A percentile compares a stretch with the other conserved stretches of the same genome.
Evolutionary conservation across 2,888 invertebrate genomes (phyloP).

Genomic region (Pyrrhosoma nymphula): DNA sequence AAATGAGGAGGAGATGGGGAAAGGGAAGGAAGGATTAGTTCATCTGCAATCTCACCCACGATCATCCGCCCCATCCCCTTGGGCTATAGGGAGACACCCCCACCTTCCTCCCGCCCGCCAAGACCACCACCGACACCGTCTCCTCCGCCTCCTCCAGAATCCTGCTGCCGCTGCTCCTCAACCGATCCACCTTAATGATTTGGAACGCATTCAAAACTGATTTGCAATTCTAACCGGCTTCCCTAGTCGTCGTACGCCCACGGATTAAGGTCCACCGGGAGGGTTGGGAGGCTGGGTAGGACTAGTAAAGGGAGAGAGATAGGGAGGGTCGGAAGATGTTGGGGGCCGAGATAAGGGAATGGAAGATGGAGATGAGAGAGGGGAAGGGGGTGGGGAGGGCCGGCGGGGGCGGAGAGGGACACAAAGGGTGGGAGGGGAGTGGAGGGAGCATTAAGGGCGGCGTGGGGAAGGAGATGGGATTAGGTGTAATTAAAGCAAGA

Average conservation of each 20-base stretch:
- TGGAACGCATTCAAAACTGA: conserved; percentile 67
- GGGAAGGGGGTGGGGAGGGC: not conserved
- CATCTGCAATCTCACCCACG: conserved; percentile 41
- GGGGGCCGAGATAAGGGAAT: conserved; percentile 59
- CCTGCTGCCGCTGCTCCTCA: conserved; percentile 51
- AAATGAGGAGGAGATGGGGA: conserved; percentile 33
- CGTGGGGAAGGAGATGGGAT: conserved; percentile 28
- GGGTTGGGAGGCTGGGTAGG: not conserved
- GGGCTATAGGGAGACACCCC: not conserved
- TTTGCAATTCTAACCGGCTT: conserved; percentile 65
- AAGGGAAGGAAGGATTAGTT: not conserved
- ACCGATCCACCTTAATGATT: conserved; percentile 67
- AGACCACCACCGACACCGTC: not conserved
- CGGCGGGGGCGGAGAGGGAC: not conserved
- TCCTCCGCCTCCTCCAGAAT: conserved; percentile 20
- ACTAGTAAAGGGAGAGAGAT: not conserved
- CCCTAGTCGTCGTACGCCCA: conserved; percentile 64
- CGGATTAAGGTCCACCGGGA: conserved; percentile 56
- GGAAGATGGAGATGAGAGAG: conserved; percentile 15
- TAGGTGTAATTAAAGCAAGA: conserved; percentile 56
- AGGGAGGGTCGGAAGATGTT: conserved; percentile 50
- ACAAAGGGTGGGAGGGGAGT: not conserved
- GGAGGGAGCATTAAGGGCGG: not conserved
- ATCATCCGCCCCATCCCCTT: conserved; percentile 23
- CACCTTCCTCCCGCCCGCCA: not conserved